Conservation (phyloP, 2,888 invertebrate species). For the Trichopria drosophilae region DNA sequence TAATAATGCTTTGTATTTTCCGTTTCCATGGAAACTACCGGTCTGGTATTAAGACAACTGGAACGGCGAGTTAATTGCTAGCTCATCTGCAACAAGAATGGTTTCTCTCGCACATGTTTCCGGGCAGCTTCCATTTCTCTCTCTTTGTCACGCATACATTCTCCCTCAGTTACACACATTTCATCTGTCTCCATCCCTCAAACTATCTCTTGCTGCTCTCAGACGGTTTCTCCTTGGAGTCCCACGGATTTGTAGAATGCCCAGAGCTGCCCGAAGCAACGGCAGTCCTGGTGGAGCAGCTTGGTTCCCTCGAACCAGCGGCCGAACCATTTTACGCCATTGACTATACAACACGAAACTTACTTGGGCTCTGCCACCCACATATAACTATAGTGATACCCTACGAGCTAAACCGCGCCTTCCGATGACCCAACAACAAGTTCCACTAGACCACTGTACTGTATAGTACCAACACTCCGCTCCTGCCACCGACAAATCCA, state of each 20-base stretch:
- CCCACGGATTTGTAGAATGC: constrained; percentile 36
- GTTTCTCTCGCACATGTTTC: constrained; percentile 36
- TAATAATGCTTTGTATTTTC: no score
- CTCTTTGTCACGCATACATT: constrained; percentile 16
- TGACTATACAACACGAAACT: constrained; percentile 50
- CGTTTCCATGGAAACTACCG: no score
- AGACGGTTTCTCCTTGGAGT: constrained; percentile 41
- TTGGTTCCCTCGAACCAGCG: constrained; percentile 44
- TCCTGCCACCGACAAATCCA: background rate
- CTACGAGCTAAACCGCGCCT: no score
- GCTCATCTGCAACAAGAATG: constrained; percentile 37
- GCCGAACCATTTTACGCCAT: constrained; percentile 50
- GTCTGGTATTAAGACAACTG: no score
- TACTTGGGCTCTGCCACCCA: constrained; percentile 38
- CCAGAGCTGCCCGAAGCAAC: constrained; percentile 46
- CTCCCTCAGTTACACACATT: background rate
- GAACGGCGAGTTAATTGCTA: constrained; percentile 41
- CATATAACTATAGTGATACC: constrained; percentile 8
- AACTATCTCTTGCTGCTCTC: constrained; percentile 39
- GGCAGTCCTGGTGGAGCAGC: constrained; percentile 42
- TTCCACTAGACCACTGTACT: constrained; percentile 20
- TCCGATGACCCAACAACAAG: constrained; percentile 23
- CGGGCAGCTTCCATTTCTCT: constrained; percentile 32
- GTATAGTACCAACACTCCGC: constrained; percentile 21
- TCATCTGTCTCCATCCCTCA: constrained; percentile 31